Evolutionary conservation across 2,888 invertebrate genomes (phyloP).

Genomic region (Seira musarum): DNA sequence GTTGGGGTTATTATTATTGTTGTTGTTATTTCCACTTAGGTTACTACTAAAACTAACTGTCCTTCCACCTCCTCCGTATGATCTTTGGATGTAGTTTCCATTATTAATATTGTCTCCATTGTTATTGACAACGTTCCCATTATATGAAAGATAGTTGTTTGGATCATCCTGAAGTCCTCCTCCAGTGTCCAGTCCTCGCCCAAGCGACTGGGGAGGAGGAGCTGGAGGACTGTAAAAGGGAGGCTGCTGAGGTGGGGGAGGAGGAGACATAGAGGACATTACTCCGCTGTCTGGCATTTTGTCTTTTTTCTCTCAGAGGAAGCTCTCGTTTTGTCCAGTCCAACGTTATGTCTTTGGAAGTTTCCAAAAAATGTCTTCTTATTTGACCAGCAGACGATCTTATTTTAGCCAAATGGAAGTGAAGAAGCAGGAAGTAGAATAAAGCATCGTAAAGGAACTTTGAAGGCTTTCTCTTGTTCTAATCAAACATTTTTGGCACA

Average conservation of each 20-base stretch:
- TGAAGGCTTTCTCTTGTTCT: no score
- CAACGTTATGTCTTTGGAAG: not conserved
- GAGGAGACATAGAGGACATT: constrained; percentile 42
- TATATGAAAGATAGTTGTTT: constrained; percentile 4
- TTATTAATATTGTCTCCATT: not conserved
- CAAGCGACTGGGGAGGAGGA: constrained; percentile 23
- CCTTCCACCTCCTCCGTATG: constrained; percentile 21
- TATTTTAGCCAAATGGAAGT: not conserved
- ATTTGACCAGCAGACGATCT: not conserved
- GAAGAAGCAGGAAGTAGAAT: not conserved
- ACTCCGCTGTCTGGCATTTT: constrained; percentile 63
- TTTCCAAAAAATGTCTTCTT: not conserved
- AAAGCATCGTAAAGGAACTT: not conserved
- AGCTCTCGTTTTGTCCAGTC: constrained; percentile 36
- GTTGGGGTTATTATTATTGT: constrained; percentile 56
- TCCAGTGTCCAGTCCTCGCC: constrained; percentile 1
- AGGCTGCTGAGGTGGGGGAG: constrained; percentile 46
- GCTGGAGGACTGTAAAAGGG: constrained; percentile 53
- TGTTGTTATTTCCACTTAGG: constrained; percentile 31
- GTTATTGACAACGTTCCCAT: constrained; percentile 24
- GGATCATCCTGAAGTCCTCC: constrained; percentile 17
- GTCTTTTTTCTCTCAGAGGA: constrained; percentile 22
- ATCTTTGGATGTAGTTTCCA: not conserved
- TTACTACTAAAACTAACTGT: constrained; percentile 42
- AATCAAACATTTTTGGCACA: not conserved